Evolutionary conservation across 2,797 vertebrate genomes (phyloP).

Genomic region (Cygnus olor): DNA sequence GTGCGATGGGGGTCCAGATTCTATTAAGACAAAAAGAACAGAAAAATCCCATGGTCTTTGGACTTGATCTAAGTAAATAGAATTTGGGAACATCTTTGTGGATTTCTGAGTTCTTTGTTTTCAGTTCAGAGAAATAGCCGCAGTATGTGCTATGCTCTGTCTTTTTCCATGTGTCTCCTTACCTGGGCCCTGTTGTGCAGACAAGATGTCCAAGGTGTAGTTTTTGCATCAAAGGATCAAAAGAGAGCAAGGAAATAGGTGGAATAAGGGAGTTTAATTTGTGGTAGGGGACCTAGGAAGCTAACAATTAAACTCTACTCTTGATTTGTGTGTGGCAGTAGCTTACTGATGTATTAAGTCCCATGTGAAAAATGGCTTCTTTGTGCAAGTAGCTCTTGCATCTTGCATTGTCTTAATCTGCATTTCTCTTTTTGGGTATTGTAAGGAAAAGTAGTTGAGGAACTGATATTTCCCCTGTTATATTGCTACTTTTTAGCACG

Average conservation of each 20-base stretch:
- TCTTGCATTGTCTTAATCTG: not conserved
- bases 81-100: not conserved
- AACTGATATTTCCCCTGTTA: not conserved
- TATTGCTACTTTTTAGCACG: not conserved
- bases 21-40: not conserved
- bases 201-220: not conserved
- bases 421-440: not conserved
- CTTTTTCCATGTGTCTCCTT: not conserved
- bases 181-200: not conserved
- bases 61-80: rapidly evolving
- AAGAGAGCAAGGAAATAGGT: not conserved
- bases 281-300: not conserved
- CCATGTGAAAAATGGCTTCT: rapidly evolving
- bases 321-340: not conserved
- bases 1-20: rapidly evolving
- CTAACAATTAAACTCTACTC: not conserved
- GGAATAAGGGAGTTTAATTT: rapidly evolving
- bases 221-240: not conserved
- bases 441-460: not conserved
- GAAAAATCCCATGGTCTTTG: not conserved
- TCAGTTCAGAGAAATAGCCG: rapidly evolving
- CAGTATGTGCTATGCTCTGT: rapidly evolving
- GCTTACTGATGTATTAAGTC: rapidly evolving
- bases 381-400: not conserved
- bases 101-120: not conserved